Conservation (phyloP, 2,888 invertebrate species). For the Ashinkailepas kermadecensis region DNA sequence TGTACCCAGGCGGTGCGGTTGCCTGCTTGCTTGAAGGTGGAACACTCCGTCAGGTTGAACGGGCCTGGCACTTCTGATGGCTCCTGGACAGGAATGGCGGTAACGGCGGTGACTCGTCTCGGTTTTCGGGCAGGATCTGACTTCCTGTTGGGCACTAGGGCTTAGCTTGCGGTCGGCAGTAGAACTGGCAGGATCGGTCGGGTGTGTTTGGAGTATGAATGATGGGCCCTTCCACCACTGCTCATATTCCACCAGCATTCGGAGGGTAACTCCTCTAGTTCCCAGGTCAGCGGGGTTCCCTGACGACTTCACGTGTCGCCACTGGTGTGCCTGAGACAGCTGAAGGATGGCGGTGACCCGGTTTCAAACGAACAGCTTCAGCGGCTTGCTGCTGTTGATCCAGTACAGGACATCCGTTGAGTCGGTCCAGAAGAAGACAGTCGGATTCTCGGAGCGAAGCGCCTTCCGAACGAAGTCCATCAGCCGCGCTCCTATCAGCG, state of each 20-base stretch:
- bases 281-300: no score
- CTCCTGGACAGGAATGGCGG: no score
- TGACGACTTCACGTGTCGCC: no score
- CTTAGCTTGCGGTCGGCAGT: no score
- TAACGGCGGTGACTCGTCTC: no score
- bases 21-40: neutral
- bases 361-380: neutral
- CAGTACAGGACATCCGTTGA: neutral
- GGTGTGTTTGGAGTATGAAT: neutral
- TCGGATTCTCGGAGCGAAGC: neutral
- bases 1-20: neutral
- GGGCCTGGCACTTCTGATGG: neutral
- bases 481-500: neutral
- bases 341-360: neutral
- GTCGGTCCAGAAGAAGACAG: neutral
- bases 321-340: neutral
- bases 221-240: no score
- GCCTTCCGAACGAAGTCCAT: neutral
- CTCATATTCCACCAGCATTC: no score
- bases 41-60: neutral
- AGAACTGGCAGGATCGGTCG: no score
- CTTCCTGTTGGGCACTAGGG: no score
- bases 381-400: neutral
- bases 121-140: no score
- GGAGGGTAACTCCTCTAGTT: no score